phyloP scores from a whole-genome alignment of 2,888 invertebrate genomes.

The Meteorus colon region DNA sequence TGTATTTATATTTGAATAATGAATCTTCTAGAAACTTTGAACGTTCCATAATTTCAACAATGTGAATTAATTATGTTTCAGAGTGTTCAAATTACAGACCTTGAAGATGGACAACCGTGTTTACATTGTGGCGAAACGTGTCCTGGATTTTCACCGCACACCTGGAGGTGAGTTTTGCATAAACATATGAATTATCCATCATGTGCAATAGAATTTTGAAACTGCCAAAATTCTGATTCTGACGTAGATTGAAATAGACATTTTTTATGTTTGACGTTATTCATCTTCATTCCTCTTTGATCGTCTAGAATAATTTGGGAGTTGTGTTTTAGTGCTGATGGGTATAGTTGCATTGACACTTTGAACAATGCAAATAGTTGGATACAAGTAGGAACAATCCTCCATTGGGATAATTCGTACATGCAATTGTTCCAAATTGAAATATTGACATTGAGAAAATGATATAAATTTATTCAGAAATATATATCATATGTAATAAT shows the following conservation, averaged over 20 bases:
- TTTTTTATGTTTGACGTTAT: too few species aligned
- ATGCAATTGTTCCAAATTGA: neutral
- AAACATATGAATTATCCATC: conserved; percentile 11
- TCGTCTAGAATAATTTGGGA: too few species aligned
- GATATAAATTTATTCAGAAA: neutral
- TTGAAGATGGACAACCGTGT: conserved; percentile 90
- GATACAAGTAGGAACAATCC: too few species aligned
- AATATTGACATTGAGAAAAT: neutral
- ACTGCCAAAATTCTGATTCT: too few species aligned
- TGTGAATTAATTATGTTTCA: conserved; percentile 73
- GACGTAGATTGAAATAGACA: too few species aligned
- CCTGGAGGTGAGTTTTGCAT: conserved; percentile 85
- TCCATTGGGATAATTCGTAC: too few species aligned
- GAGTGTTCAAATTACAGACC: conserved; percentile 90
- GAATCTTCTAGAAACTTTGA: neutral
- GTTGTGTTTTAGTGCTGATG: too few species aligned
- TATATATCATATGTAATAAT: neutral
- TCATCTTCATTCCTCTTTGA: too few species aligned
- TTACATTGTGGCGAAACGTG: conserved; percentile 88
- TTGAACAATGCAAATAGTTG: too few species aligned
- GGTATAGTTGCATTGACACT: too few species aligned
- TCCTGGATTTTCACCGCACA: conserved; percentile 87
- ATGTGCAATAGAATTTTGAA: neutral
- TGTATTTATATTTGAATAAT: neutral
- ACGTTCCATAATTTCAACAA: too few species aligned